Conservation (phyloP, 2,113 vertebrate species). For the Oreamnos americanus region DNA sequence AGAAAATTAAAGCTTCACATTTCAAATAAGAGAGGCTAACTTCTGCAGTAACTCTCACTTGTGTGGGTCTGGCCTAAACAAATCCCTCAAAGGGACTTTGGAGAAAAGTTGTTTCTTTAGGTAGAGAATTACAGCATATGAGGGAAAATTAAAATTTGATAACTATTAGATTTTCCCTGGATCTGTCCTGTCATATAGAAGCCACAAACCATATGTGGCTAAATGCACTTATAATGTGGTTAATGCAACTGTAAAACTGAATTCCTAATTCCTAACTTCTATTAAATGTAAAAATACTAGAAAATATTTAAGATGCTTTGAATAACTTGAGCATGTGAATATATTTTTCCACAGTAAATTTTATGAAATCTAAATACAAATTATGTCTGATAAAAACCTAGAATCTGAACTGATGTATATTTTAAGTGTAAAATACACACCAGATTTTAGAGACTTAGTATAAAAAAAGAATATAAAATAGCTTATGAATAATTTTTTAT, state of each 20-base stretch:
- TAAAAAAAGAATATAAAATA: neutral
- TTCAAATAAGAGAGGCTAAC: neutral
- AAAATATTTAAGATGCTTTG: conserved; percentile 6
- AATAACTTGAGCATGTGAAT: neutral
- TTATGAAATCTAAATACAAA: neutral
- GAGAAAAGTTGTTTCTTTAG: neutral
- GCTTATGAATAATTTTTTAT: neutral
- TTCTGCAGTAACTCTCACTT: neutral
- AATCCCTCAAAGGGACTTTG: neutral
- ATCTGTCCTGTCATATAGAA: neutral
- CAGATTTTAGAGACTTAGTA: neutral
- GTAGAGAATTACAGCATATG: neutral
- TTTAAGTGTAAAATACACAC: neutral
- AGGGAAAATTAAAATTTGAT: neutral
- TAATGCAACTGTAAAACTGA: neutral
- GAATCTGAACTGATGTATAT: neutral
- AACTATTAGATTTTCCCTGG: neutral
- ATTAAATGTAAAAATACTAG: neutral
- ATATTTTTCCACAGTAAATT: neutral
- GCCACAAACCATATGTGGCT: neutral
- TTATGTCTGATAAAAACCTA: neutral
- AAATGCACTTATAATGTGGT: neutral
- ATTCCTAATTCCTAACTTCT: conserved; percentile 5
- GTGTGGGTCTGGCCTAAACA: neutral
- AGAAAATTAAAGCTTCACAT: neutral